Percentiles rank a stretch among this genome's conserved stretches.
phyloP scores from a whole-genome alignment of 2,888 invertebrate species.

The Argynnis bischoffii region DNA sequence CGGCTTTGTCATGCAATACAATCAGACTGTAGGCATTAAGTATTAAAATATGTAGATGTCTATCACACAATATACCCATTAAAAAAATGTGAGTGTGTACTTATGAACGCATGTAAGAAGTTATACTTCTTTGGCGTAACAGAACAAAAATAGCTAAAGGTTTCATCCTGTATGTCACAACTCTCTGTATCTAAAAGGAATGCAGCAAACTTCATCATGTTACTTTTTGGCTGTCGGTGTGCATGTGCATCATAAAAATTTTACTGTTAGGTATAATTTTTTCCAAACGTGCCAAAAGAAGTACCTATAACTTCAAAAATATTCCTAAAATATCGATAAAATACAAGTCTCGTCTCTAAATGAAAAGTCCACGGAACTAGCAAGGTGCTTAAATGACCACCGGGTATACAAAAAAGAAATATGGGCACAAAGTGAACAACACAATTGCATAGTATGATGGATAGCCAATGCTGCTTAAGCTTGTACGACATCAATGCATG shows the following conservation, averaged over 20 bases:
- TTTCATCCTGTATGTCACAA: too few relatives aligned
- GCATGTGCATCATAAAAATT: neutral
- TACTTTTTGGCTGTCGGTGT: too few relatives aligned
- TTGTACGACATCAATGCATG: conserved; percentile 28
- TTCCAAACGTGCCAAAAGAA: neutral
- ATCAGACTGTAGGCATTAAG: too few relatives aligned
- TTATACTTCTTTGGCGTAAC: too few relatives aligned
- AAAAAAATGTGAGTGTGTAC: too few relatives aligned
- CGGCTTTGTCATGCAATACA: too few relatives aligned
- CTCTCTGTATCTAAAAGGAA: too few relatives aligned
- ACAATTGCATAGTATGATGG: conserved; percentile 72
- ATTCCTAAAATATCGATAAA: conserved; percentile 24
- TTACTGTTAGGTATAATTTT: neutral
- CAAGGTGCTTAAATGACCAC: conserved; percentile 74
- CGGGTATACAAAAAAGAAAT: conserved; percentile 60
- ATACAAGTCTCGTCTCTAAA: conserved; percentile 45
- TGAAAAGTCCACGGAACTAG: conserved; percentile 53
- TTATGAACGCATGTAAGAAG: too few relatives aligned
- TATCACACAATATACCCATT: too few relatives aligned
- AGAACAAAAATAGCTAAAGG: too few relatives aligned
- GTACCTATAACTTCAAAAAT: neutral
- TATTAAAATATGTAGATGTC: too few relatives aligned
- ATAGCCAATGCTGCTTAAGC: conserved; percentile 46
- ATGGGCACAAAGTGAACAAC: conserved; percentile 51
- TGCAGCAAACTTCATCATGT: too few relatives aligned